These are phyloP conservation scores for Aspidoscelis tigris DNA, from an alignment of 2,113 vertebrate genomes.

Conservation along the genomic window DNA sequence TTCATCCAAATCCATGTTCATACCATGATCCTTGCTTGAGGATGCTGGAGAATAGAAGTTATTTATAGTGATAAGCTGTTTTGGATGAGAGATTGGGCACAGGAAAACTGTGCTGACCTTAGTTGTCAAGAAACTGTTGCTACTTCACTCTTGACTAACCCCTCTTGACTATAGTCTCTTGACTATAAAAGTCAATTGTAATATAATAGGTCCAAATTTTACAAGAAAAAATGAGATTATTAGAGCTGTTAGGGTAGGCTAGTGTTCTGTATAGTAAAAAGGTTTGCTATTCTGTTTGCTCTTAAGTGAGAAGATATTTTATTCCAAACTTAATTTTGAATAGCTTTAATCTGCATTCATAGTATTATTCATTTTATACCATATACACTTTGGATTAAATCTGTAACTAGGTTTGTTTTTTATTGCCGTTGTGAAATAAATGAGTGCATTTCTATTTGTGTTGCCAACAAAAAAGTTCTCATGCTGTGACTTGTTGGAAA, in stretches of 20 bases:
- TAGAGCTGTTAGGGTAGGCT: neutral
- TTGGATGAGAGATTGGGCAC: no score
- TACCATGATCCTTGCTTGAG: no score
- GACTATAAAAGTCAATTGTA: neutral
- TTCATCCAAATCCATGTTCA: no score
- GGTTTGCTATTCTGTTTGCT: rapidly evolving
- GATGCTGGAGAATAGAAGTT: no score
- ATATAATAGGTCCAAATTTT: neutral
- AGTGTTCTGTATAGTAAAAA: neutral
- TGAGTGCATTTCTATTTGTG: conserved; percentile 12
- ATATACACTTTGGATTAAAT: neutral
- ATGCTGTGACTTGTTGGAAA: conserved; percentile 39
- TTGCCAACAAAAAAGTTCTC: conserved; percentile 19
- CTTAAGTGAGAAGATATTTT: neutral
- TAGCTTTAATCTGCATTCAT: conserved; percentile 1
- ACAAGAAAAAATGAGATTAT: neutral
- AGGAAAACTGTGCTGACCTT: no score
- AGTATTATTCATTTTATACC: neutral
- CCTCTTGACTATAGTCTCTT: no score
- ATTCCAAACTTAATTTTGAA: conserved; percentile 30
- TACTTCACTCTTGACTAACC: no score
- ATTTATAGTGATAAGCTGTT: no score
- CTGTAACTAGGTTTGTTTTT: conserved; percentile 1
- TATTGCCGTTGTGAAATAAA: neutral
- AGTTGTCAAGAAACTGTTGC: no score